Conservation (phyloP, 2,113 vertebrate genomes). For the Sporophila hypoxantha region DNA sequence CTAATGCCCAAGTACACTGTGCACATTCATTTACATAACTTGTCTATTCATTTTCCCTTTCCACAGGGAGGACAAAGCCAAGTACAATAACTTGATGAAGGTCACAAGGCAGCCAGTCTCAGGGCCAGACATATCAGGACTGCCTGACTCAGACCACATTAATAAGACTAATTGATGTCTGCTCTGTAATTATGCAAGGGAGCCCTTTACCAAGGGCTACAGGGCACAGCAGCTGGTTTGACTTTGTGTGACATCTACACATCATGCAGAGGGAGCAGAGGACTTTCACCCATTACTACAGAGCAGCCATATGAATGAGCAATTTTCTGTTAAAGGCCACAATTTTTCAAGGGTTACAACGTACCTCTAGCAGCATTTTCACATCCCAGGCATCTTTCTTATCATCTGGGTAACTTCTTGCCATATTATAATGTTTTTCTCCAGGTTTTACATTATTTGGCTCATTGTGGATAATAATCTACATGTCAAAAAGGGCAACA, state of each 20-base stretch:
- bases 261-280: not conserved
- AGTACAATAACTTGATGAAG: not conserved
- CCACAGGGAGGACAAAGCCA: not conserved
- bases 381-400: constrained; percentile 91
- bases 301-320: not conserved
- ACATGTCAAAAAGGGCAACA: constrained; percentile 44
- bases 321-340: not conserved
- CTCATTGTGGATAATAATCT: constrained; percentile 93
- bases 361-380: constrained; percentile 90
- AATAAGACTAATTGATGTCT: not conserved
- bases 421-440: constrained; percentile 88
- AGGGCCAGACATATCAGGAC: not conserved
- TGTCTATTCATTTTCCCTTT: not conserved
- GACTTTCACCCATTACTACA: not conserved
- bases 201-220: not conserved
- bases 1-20: not conserved
- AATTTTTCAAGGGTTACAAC: not conserved
- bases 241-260: not conserved
- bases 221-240: not conserved
- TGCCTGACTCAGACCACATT: not conserved
- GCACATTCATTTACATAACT: not conserved
- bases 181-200: not conserved
- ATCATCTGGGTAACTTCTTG: constrained; percentile 72
- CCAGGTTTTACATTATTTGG: constrained; percentile 63
- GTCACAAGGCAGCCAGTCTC: not conserved